These are phyloP conservation scores for Syngnathus rostellatus DNA, from an alignment of 2,797 vertebrate species.

Conservation along the genomic window DNA sequence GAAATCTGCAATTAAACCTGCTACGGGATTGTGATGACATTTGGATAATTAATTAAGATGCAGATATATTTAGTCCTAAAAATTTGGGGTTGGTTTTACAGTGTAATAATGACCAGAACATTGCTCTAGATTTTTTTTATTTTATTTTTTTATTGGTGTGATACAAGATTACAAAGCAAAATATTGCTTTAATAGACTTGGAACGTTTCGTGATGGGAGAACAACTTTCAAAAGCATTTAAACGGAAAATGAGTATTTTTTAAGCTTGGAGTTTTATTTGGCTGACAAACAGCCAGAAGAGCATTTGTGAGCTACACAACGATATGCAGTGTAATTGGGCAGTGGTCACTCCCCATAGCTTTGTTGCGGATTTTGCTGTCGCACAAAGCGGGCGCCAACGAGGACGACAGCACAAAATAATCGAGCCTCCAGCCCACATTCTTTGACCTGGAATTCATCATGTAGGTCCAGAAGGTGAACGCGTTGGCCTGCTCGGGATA, in stretches of 20 bases:
- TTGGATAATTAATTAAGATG: neutral
- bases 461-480: slow-evolving; percentile 93
- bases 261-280: too few relatives aligned
- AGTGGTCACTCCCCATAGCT: slow-evolving; percentile 84
- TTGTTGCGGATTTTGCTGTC: slow-evolving; percentile 85
- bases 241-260: neutral
- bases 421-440: slow-evolving; percentile 89
- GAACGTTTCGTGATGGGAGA: neutral
- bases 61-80: too few relatives aligned
- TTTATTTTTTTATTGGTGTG: slow-evolving; percentile 1
- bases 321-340: slow-evolving; percentile 81
- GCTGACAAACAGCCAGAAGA: neutral
- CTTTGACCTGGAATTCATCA: slow-evolving; percentile 84
- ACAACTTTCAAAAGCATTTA: neutral
- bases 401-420: slow-evolving; percentile 80
- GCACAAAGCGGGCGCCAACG: slow-evolving; percentile 73
- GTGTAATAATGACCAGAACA: neutral
- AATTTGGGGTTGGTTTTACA: neutral
- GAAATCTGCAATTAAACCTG: neutral
- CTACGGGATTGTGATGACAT: neutral
- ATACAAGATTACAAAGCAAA: neutral
- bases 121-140: neutral
- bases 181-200: neutral
- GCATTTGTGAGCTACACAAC: slow-evolving; percentile 59
- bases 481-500: slow-evolving; percentile 74